Evolutionary conservation across 2,113 vertebrate species (phyloP), one percentile per base, ranked within the genome.

Genomic region (Dendrocopos noguchii): DNA sequence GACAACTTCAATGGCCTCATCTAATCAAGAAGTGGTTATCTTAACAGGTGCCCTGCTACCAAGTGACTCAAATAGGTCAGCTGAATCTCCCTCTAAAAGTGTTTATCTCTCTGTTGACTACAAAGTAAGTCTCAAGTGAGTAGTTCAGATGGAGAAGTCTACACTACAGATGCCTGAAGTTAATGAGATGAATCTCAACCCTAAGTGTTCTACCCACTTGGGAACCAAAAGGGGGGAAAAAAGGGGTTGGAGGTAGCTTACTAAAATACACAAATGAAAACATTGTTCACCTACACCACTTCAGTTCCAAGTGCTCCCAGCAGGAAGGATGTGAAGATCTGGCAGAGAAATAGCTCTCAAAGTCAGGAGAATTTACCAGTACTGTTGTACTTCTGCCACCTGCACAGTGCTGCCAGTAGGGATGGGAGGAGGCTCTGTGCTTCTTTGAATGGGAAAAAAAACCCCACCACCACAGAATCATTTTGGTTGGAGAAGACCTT

Each of bases 121-220:
- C 72, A 78, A 83, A 64, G 34, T 61, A 70, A 85, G 33, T 64
- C 56, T 80, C 88, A 59, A 80, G 56, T 60, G 72, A 60, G 33
- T 53, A 80, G 42, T 77, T 80, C 68, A 83, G 47, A 66, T 53
- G 42, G 77, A 82, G 67, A 74, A 60, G 64, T 84, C 82, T 91
- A 16, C 64, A 71, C 4, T 63, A 36, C 36, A 91, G 84, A 83
- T 46, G 21, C 64, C 68, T 90, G 15, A 89, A 91, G 46, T 74
- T 82, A 93, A 93, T 80, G 82, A 88, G 60, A 80, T 75, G 52
- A 74, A 88, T 71, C 85, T 65, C 75, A 89, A 33, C 42, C 21
- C 1, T 44, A 92, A 87, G 36, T 21, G 22, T 64, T 47, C 53
- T 87, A 72, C 9, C 4, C 36, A 60, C 7, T 34, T 0, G 1